Evolutionary conservation across 2,113 vertebrate species (phyloP), one percentile per base, ranked within the genome.

Genomic region (Ptilorrhoa leucosticta): DNA sequence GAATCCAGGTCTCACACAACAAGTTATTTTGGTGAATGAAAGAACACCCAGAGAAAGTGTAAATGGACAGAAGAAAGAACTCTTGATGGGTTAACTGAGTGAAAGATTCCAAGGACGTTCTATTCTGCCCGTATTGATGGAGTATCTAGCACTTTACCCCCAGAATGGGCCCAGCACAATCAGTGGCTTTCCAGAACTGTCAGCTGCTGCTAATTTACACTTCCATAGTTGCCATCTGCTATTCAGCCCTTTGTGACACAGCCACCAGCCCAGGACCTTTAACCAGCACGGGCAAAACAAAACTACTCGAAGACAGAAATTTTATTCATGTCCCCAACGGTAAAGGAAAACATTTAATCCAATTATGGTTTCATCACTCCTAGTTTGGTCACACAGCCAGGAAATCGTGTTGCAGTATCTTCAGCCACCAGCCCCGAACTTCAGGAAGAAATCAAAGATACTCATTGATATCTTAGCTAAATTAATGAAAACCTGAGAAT

Each of bases 171-270:
- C 18, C 92, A 88, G 78, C 93, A 83, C 85, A 82, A 90, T 51
- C 73, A 60, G 15, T 58, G 70, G 70, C 86, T 90, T 61, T 87
- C 83, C 93, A 89, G 92, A 81, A 23, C 31, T 33, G 72, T 93
- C 97, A 96, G 93, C 96, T 95, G 93, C 94, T 87, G n/a, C 77
- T 94, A 57, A 96, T 93, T 97, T 95, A 92, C 95, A 96, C 92
- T 93, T 94, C 92, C 94, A 92, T 37, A 47, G 76, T 13, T 96
- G 94, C 96, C 96, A 97, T 96, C 96, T 97, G 96, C 95, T 73
- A 10, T 76, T 64, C 65, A 88, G 60, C 65, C 86, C 78, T 51
- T 80, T 87, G 91, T 54, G 76, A 89, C 88, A 68, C 68, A 92
- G 93, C 85, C 85, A 90, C 39, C 85, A 94, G 91, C 73, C 77